Evolutionary conservation across 2,888 invertebrate genomes (phyloP), one percentile per base, ranked within the genome.

Genomic region (Mantis religiosa): DNA sequence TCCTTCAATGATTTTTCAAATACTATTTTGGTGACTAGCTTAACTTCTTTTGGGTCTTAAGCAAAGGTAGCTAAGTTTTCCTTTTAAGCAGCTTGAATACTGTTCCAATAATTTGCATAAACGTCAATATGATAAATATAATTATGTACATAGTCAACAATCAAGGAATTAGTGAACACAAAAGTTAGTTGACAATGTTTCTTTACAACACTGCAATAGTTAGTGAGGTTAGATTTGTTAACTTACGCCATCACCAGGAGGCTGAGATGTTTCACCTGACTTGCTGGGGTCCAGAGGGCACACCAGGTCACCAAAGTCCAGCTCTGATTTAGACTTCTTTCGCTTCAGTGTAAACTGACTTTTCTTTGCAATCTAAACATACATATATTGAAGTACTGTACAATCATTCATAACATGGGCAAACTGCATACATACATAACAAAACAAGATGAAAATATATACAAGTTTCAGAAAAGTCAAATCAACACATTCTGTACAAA

Each of bases 291-390:
- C 94, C 92, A 97, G 94, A n/a, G 98, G 98, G 92, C 98, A 98
- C 91, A 98, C 97, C 92, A 97, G 95, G 92, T 98, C 97, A 34
- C 97, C 97, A 92, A 96, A 96, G 91, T 98, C 98, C 82, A 96
- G 94, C 92, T 98, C 98, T 91, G 96, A 96, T 89, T 92, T 92
- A 92, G 97, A 97, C 93, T 97, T 97, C 93, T 97, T 97, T 85
- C 96, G 94, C 92, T 97, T 98, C 92, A 98, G 93, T 0, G 97
- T 97, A 93, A 98, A 98, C 93, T 98, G 98, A 87, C 97, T 96
- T 93, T 97, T 97, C 94, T 97, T 98, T 92, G 97, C 96, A 92
- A 96, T 95, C 97, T 96, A 84, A 91, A 86, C 90, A 83, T 81
- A 89, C 14, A 71, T 15, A 88, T 84, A n/a, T 87, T 89, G 83